Conservation (phyloP, 2,113 vertebrate species). For the Trogon melanurus region DNA sequence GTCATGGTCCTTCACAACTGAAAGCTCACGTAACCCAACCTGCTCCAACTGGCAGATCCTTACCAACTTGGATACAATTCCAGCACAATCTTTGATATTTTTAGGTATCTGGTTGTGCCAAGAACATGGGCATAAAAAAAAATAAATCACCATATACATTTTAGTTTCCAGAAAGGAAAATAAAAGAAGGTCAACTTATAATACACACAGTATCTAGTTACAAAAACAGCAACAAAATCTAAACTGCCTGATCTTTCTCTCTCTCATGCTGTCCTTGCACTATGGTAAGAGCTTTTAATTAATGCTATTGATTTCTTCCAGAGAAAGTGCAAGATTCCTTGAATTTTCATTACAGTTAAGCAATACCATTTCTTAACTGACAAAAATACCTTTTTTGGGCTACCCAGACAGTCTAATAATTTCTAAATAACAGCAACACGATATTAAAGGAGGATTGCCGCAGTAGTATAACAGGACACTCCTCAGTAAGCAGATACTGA, state of each 20-base stretch:
- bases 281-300: neutral
- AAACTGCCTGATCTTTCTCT: neutral
- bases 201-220: neutral
- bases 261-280: neutral
- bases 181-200: neutral
- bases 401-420: neutral
- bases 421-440: neutral
- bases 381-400: neutral
- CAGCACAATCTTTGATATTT: neutral
- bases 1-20: neutral
- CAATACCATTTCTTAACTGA: neutral
- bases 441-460: neutral
- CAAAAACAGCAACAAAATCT: neutral
- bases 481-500: neutral
- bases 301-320: neutral
- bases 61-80: neutral
- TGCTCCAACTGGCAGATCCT: neutral
- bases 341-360: neutral
- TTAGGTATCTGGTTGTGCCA: neutral
- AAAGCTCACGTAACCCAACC: neutral
- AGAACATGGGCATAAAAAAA: neutral
- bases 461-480: neutral
- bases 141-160: neutral
- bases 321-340: neutral
- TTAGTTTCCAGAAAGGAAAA: neutral